Conservation (phyloP, 64 coral and sea anemone genomes). For the Stichodactyla mertensii region DNA sequence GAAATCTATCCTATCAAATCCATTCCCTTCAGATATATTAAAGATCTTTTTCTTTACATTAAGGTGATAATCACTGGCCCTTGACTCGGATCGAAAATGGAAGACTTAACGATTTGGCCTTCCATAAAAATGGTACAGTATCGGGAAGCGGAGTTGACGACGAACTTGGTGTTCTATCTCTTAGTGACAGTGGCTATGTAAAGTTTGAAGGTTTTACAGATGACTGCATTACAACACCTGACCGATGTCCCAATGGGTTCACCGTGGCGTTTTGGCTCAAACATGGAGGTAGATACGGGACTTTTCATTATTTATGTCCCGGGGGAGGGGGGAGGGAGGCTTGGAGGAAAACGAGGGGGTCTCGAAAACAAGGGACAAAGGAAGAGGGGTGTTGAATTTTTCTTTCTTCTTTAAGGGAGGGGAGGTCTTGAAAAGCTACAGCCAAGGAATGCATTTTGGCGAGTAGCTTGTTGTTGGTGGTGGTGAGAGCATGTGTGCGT, state of each 20-base stretch:
- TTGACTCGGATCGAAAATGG: slow-evolving; percentile 3
- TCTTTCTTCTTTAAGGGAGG: no score
- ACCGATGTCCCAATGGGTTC: slow-evolving; percentile 13
- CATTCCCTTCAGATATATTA: no score
- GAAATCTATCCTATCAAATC: no score
- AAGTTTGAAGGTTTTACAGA: neutral
- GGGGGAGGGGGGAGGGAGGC: no score
- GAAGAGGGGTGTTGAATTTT: no score
- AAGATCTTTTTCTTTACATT: neutral
- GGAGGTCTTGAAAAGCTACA: no score
- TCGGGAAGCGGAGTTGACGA: slow-evolving; percentile 1
- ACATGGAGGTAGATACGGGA: slow-evolving; percentile 29
- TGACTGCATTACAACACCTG: slow-evolving; percentile 5
- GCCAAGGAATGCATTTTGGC: no score
- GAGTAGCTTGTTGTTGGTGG: no score
- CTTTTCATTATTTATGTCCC: no score
- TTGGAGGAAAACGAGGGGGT: no score
- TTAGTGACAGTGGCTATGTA: slow-evolving; percentile 25
- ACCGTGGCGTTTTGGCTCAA: slow-evolving; percentile 45
- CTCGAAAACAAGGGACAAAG: no score
- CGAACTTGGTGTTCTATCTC: slow-evolving; percentile 21
- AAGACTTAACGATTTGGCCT: neutral
- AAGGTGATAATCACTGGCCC: slow-evolving; percentile 24
- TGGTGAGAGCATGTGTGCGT: no score
- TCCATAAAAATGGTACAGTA: slow-evolving; percentile 4